Evolutionary conservation across 2,797 vertebrate genomes (phyloP).

Genomic region (Hypotaenidia okinawae): DNA sequence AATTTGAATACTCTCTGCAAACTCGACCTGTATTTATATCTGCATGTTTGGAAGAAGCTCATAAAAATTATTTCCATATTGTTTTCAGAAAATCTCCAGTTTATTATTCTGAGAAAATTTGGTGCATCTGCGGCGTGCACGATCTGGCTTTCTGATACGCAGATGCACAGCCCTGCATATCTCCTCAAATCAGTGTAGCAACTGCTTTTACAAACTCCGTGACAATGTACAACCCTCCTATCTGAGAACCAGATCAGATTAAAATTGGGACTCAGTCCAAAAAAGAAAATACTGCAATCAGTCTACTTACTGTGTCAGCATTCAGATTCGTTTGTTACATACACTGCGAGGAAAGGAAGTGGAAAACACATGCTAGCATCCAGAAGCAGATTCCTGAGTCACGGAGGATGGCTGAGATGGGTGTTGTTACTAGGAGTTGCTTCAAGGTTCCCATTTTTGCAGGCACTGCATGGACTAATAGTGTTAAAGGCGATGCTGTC

Average conservation of each 20-base stretch:
- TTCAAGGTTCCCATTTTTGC: not conserved
- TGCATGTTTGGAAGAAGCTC: not conserved
- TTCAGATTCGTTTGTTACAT: not conserved
- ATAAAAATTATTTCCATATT: not conserved
- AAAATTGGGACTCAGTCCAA: constrained; percentile 39
- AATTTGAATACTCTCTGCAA: not conserved
- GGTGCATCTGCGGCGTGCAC: not conserved
- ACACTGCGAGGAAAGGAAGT: not conserved
- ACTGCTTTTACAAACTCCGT: constrained; percentile 26
- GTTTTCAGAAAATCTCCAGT: not conserved
- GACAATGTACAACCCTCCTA: constrained; percentile 35
- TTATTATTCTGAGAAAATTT: constrained; percentile 33
- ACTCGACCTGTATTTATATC: not conserved
- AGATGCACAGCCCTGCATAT: constrained; percentile 49
- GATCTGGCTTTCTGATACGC: constrained; percentile 16
- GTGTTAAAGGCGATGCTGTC: not conserved
- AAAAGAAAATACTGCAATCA: constrained; percentile 45
- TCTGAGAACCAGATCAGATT: constrained; percentile 41
- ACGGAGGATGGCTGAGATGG: not conserved
- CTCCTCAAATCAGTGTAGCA: constrained; percentile 54
- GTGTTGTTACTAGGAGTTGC: not conserved
- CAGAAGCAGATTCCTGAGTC: constrained; percentile 5
- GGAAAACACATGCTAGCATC: not conserved
- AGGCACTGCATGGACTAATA: not conserved
- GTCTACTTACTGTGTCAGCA: constrained; percentile 51